phyloP scores from a whole-genome alignment of 2,113 vertebrate species.

The Sturnus vulgaris region DNA sequence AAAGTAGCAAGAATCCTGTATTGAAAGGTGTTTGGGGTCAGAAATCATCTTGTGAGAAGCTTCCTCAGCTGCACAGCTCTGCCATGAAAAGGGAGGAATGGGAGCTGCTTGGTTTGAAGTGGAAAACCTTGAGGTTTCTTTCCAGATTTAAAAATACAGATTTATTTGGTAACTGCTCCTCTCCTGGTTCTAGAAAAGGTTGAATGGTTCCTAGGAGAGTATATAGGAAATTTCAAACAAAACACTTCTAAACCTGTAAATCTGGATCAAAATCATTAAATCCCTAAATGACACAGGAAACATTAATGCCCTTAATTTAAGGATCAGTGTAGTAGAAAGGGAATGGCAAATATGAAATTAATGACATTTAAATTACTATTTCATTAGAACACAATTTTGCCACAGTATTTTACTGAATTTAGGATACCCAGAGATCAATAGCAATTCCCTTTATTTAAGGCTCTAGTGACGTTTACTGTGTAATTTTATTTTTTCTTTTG shows the following conservation, averaged over 20 bases:
- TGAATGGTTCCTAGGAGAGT: not conserved
- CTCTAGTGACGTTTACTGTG: constrained; percentile 11
- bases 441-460: constrained; percentile 69
- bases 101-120: not conserved
- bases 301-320: constrained; percentile 42
- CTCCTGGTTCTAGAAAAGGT: not conserved
- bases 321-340: constrained; percentile 62
- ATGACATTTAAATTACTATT: constrained; percentile 73
- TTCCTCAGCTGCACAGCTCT: not conserved
- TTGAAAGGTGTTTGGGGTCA: not conserved
- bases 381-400: constrained; percentile 71
- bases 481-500: constrained; percentile 12
- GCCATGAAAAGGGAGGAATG: not conserved
- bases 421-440: constrained; percentile 66
- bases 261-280: constrained; percentile 47
- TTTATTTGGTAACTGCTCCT: not conserved
- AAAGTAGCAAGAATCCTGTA: not conserved
- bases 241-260: not conserved
- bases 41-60: not conserved
- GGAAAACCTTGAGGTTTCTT: not conserved
- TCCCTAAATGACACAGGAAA: constrained; percentile 20
- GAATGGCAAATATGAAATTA: constrained; percentile 72
- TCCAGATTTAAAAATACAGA: not conserved
- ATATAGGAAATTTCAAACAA: not conserved
- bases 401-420: constrained; percentile 60